Evolutionary conservation across 2,888 invertebrate species (phyloP), one percentile per base, ranked within the genome.

Genomic region (Opisthograptis luteolata): DNA sequence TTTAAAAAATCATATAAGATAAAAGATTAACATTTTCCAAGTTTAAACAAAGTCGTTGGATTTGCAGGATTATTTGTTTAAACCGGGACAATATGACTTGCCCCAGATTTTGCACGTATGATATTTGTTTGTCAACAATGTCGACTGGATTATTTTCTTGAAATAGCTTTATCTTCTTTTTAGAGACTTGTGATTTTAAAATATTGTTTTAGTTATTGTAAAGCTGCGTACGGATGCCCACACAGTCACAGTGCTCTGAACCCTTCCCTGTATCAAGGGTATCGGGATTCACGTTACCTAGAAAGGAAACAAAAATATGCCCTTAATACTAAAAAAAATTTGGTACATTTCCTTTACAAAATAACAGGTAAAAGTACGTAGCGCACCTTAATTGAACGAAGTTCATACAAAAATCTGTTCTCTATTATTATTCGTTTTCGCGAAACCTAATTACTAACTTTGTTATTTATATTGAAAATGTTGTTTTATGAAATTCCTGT

Each of bases 51-150:
- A 41, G 30, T 36, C 12, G 24, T 44, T 28, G 50, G 45, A 35
- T 40, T 41, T 19, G 12, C 25, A 13, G 13, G 30, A 28, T 25
- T 51, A 40, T 51, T 51, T 51, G 44, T 25, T 35, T 10, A 35
- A 47, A 27, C 37, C 19, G 40, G 40, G 19, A 28, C 40, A 19
- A 35, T 44, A 30, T 45, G 35, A 44, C 44, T 51, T 40, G 50
- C 35, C 25, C 40, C 20, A 30, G 35, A 51, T 51, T 31, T 45
- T 39, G 36, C 28, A 32, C 36, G 37, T 36, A 25, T 39, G 44
- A 28, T 44, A 30, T 50, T 49, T 50, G 44, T 44, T 44, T 45
- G 44, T 51, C 40, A 40, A 51, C 44, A 51, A 51, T 28, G 14
- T 40, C 9, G 34, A 34, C 25, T 14, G 24, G 13, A 35, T 36